Conservation (phyloP, 2,888 invertebrate genomes). For the Anoplius nigerrimus region DNA sequence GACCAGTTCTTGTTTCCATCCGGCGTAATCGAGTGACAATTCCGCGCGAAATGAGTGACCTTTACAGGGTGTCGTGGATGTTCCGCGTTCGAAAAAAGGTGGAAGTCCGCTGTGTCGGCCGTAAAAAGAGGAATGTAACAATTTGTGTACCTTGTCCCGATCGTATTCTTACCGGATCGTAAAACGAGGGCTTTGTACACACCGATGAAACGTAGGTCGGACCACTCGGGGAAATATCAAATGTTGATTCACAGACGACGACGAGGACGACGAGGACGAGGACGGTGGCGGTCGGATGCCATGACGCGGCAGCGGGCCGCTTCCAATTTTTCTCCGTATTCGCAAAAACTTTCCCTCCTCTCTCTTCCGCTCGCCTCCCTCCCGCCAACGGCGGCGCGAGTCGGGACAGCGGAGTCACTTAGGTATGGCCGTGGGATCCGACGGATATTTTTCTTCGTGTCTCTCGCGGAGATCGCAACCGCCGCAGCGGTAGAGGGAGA, state of each 20-base stretch:
- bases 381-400: background rate
- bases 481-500: constrained; percentile 13
- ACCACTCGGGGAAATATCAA: background rate
- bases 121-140: too few relatives aligned
- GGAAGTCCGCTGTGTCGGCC: too few relatives aligned
- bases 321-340: constrained; percentile 42
- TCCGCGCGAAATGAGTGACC: too few relatives aligned
- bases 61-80: too few relatives aligned
- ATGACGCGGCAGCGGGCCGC: constrained; percentile 19
- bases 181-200: too few relatives aligned
- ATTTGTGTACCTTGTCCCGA: too few relatives aligned
- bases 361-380: background rate
- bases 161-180: too few relatives aligned
- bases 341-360: constrained; percentile 17
- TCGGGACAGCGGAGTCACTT: background rate
- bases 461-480: constrained; percentile 18
- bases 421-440: constrained; percentile 8
- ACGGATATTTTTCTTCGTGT: constrained; percentile 49
- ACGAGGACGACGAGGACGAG: constrained; percentile 7
- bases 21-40: too few relatives aligned
- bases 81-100: too few relatives aligned
- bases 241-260: background rate
- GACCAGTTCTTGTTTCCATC: too few relatives aligned
- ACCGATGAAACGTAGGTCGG: background rate
- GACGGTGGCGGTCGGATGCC: constrained; percentile 29